These are phyloP conservation scores for Apodemia hepburni DNA, from an alignment of 2,888 invertebrate species.

Conservation along the genomic window DNA sequence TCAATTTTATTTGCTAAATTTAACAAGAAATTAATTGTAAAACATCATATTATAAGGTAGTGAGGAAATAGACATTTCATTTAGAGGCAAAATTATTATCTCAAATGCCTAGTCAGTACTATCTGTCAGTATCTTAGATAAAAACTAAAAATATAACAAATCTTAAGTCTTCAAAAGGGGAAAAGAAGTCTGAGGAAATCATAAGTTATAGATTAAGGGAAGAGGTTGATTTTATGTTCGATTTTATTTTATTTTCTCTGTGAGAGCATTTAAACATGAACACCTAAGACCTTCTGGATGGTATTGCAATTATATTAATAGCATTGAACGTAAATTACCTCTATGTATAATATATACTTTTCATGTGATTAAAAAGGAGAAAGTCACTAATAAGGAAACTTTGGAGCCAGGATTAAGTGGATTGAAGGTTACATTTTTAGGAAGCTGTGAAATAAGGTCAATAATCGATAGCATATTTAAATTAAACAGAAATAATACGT, in stretches of 20 bases:
- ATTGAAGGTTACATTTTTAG: not conserved
- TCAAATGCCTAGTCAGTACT: too few species aligned
- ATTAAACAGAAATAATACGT: conserved; percentile 37
- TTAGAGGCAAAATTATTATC: too few species aligned
- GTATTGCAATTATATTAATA: not conserved
- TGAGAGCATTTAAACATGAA: not conserved
- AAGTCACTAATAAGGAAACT: not conserved
- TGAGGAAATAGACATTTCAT: too few species aligned
- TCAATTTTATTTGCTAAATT: too few species aligned
- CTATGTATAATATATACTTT: not conserved
- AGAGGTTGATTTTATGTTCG: not conserved
- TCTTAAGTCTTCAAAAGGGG: too few species aligned
- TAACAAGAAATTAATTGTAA: too few species aligned
- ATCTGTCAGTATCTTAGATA: too few species aligned
- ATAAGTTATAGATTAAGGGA: not conserved
- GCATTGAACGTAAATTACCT: not conserved
- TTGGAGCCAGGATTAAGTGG: not conserved
- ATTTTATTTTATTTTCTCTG: not conserved
- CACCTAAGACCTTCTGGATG: not conserved
- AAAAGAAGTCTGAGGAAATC: not conserved
- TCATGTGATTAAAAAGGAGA: conserved; percentile 9
- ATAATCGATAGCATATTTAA: not conserved
- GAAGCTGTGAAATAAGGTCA: not conserved
- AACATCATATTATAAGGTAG: too few species aligned
- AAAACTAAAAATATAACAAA: too few species aligned